phyloP scores from a whole-genome alignment of 2,113 vertebrate species.

The Siphamia tubifer region DNA sequence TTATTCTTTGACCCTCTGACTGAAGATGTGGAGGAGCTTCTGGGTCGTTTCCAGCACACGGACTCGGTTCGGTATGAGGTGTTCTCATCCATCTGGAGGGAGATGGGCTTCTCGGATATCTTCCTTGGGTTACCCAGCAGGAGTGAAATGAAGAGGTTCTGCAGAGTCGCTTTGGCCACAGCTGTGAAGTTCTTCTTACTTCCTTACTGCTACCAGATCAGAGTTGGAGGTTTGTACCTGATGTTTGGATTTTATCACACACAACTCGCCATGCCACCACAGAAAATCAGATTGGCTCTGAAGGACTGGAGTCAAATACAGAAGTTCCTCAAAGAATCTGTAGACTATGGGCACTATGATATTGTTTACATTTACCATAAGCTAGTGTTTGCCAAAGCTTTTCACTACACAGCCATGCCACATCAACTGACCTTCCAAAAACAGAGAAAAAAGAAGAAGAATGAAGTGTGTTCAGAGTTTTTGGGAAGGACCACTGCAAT shows the following conservation, averaged over 20 bases:
- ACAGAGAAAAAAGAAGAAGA: constrained; percentile 33
- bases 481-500: constrained; percentile 31
- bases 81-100: constrained; percentile 87
- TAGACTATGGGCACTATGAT: constrained; percentile 84
- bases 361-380: constrained; percentile 84
- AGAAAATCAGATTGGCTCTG: constrained; percentile 86
- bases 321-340: constrained; percentile 83
- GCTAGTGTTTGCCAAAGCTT: constrained; percentile 81
- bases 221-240: constrained; percentile 91
- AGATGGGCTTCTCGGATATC: constrained; percentile 83
- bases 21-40: constrained; percentile 87
- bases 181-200: constrained; percentile 88
- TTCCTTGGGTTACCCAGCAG: constrained; percentile 72
- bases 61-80: constrained; percentile 87
- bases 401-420: constrained; percentile 90
- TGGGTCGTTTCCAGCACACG: constrained; percentile 84
- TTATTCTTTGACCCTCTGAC: constrained; percentile 71
- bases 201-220: constrained; percentile 90
- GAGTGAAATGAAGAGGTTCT: constrained; percentile 82
- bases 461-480: constrained; percentile 47
- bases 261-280: constrained; percentile 84
- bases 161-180: constrained; percentile 79
- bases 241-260: constrained; percentile 87
- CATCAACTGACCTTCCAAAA: constrained; percentile 69
- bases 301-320: constrained; percentile 86